Evolutionary conservation across 1,140 invertebrate genomes (phyloP).

Genomic region (Caenorhabditis latens): DNA sequence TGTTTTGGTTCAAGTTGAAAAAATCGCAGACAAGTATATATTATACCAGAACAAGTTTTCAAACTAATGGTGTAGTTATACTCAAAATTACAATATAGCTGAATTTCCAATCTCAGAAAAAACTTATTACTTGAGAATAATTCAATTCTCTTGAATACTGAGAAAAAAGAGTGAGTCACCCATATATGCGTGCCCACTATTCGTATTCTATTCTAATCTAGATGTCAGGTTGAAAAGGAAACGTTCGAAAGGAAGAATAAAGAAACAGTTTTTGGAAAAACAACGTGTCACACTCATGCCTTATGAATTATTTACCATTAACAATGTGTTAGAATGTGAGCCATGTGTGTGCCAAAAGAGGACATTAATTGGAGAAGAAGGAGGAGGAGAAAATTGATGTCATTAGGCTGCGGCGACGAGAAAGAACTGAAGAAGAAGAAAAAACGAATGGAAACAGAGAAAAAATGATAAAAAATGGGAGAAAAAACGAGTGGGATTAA

Average conservation of each 20-base stretch:
- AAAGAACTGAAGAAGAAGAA: neutral
- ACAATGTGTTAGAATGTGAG: constrained; percentile 4
- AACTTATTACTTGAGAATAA: too few species aligned
- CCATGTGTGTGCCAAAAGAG: constrained; percentile 4
- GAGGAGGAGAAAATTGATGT: constrained; percentile 13
- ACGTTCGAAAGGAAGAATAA: constrained; percentile 2
- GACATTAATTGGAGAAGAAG: constrained; percentile 18
- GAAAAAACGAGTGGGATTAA: neutral
- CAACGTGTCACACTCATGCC: neutral
- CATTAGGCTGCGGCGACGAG: neutral
- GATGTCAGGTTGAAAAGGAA: constrained; percentile 10
- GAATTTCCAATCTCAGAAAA: too few species aligned
- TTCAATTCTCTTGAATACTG: too few species aligned
- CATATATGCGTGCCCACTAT: neutral
- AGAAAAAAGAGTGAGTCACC: constrained; percentile 11
- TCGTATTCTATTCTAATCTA: neutral
- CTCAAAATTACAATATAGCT: too few species aligned
- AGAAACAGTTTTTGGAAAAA: neutral
- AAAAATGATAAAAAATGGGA: neutral
- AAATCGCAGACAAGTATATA: too few species aligned
- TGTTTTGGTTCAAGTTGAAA: too few species aligned
- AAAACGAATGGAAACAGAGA: neutral
- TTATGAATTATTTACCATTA: neutral
- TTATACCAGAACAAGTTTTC: too few species aligned
- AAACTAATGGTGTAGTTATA: too few species aligned